A percentile compares a stretch with the other conserved stretches of the same genome.
Conservation (phyloP, 2,888 invertebrate genomes). For the Bruchidius siliquastri region DNA sequence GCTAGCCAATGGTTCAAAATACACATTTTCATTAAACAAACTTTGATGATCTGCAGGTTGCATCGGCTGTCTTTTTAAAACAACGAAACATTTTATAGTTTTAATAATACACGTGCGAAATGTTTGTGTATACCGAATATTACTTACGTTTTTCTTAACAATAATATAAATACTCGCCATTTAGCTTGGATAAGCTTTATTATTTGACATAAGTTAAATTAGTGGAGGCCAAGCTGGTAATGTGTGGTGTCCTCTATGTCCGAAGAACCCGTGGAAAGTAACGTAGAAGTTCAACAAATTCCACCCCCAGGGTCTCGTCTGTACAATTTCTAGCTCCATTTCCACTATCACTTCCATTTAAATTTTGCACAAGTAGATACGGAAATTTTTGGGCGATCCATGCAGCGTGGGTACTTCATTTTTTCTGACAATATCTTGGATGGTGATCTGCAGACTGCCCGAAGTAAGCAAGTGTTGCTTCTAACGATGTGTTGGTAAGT, state of each 20-base stretch:
- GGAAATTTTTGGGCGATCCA: conserved; percentile 6
- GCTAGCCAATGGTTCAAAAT: too few species aligned
- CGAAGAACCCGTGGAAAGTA: conserved; percentile 28
- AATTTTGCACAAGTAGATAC: conserved; percentile 4
- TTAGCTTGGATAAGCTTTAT: background rate
- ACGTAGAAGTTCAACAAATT: conserved; percentile 34
- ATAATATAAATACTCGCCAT: background rate
- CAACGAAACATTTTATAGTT: too few species aligned
- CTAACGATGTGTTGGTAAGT: background rate
- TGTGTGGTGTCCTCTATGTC: conserved; percentile 26
- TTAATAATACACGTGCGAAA: too few species aligned
- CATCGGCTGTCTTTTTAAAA: too few species aligned
- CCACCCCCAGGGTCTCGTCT: conserved; percentile 36
- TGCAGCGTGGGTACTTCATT: background rate
- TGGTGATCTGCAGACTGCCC: background rate
- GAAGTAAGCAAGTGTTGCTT: background rate
- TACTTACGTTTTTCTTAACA: too few species aligned
- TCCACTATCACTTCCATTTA: conserved; percentile 41
- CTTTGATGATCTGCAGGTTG: too few species aligned
- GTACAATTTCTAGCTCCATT: conserved; percentile 36
- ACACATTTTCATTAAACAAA: too few species aligned
- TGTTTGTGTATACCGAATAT: too few species aligned
- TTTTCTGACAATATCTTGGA: background rate
- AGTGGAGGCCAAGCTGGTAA: conserved; percentile 23
- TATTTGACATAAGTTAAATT: background rate